Percentiles rank a stretch among this genome's conserved stretches.
Evolutionary conservation across 1,140 invertebrate genomes (phyloP).

Genomic region (Drosophila kikkawai): DNA sequence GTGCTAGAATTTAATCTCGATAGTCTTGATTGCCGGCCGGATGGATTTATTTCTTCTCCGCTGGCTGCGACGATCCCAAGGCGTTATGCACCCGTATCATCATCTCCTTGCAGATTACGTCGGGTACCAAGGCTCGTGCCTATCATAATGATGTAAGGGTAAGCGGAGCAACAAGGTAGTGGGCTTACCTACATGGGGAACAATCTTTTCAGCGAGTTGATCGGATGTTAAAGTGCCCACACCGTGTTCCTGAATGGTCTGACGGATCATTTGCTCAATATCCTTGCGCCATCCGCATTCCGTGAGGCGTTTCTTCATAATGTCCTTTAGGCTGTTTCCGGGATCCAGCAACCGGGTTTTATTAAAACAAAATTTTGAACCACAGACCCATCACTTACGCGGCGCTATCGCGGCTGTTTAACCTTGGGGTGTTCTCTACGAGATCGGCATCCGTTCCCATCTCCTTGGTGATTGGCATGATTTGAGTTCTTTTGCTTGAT

Average conservation of each 20-base stretch:
- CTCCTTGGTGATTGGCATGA: constrained; percentile 40
- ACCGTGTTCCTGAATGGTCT: constrained; percentile 91
- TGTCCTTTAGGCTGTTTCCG: constrained; percentile 88
- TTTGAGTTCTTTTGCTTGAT: not conserved
- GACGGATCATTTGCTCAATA: constrained; percentile 92
- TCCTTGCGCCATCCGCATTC: constrained; percentile 96
- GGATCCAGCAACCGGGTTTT: too few relatives aligned
- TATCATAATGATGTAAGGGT: constrained; percentile 46
- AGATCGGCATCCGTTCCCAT: constrained; percentile 35
- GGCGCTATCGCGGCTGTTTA: constrained; percentile 17
- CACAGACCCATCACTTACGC: constrained; percentile 14
- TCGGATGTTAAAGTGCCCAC: constrained; percentile 91
- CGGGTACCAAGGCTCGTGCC: constrained; percentile 93
- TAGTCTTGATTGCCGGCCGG: not conserved
- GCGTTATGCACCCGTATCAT: constrained; percentile 86
- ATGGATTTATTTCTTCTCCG: constrained; percentile 6
- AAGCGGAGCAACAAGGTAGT: not conserved
- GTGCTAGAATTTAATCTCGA: constrained; percentile 50
- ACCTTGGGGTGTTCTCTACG: constrained; percentile 2
- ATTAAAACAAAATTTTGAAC: not conserved
- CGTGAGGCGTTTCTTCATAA: constrained; percentile 91
- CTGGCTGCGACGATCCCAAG: constrained; percentile 16
- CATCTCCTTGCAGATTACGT: constrained; percentile 95
- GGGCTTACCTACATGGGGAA: constrained; percentile 85
- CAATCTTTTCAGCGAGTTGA: constrained; percentile 91